Percentiles rank a stretch among this genome's conserved stretches.
Evolutionary conservation across 2,797 vertebrate species (phyloP).

Genomic region (Sebastes taczanowskii): DNA sequence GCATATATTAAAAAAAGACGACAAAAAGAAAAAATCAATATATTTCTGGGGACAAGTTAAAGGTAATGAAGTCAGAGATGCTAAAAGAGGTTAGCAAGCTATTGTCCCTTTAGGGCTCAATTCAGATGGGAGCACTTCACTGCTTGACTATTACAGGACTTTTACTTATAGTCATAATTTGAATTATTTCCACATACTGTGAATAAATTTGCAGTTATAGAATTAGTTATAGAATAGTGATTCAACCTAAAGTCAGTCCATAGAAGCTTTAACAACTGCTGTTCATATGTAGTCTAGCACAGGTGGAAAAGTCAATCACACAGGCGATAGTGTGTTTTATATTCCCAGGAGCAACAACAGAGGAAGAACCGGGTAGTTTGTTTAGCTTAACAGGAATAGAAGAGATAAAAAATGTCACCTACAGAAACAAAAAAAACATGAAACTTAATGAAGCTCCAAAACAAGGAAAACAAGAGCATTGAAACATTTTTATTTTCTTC

Average conservation of each 20-base stretch:
- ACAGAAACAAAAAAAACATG: background rate
- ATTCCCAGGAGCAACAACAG: background rate
- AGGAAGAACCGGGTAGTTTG: background rate
- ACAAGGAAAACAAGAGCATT: background rate
- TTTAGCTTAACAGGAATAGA: background rate
- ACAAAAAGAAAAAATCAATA: background rate
- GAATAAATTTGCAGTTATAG: background rate
- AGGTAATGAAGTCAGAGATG: conserved; percentile 4
- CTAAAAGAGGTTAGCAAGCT: background rate
- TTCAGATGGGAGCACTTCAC: conserved; percentile 3
- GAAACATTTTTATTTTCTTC: background rate
- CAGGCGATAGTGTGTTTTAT: background rate
- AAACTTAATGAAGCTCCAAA: background rate
- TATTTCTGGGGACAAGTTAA: background rate
- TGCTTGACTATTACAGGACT: background rate
- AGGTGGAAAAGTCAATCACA: background rate
- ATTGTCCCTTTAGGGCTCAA: background rate
- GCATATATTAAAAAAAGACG: background rate
- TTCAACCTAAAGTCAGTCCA: background rate
- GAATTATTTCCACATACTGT: background rate
- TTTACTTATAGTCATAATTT: background rate
- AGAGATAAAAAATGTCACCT: background rate
- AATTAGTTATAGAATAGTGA: conserved; percentile 1
- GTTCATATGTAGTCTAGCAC: background rate
- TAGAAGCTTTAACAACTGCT: background rate